These are phyloP conservation scores for Diachrysia chrysitis DNA, from an alignment of 2,888 invertebrate species.

Conservation along the genomic window DNA sequence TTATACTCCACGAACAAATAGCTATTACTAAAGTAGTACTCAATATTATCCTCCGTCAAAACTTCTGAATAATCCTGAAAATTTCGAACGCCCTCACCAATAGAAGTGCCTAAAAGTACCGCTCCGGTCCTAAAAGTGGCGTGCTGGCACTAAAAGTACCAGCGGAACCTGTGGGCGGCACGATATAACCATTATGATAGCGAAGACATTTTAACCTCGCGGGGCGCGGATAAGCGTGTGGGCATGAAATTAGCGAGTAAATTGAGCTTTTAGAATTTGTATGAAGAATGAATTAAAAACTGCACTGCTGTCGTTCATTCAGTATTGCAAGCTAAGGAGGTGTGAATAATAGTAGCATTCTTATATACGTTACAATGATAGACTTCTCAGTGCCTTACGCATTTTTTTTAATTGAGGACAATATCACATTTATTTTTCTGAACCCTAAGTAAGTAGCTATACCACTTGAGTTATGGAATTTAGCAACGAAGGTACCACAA, in stretches of 20 bases:
- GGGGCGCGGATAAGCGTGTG: constrained; percentile 62
- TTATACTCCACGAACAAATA: constrained; percentile 58
- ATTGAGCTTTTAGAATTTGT: background rate
- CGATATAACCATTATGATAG: constrained; percentile 82
- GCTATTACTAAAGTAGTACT: constrained; percentile 64
- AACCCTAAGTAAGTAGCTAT: too few species aligned
- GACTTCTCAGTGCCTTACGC: too few species aligned
- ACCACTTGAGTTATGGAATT: too few species aligned
- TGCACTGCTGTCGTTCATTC: background rate
- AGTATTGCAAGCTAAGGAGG: too few species aligned
- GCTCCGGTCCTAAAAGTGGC: constrained; percentile 52
- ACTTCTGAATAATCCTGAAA: constrained; percentile 49
- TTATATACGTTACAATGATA: too few species aligned
- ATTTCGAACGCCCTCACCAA: constrained; percentile 26
- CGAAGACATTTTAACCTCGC: constrained; percentile 72
- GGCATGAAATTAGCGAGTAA: constrained; percentile 63
- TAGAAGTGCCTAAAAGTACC: constrained; percentile 18
- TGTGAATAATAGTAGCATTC: too few species aligned
- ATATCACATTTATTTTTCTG: too few species aligned
- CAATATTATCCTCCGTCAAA: constrained; percentile 42
- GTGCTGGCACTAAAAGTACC: constrained; percentile 63
- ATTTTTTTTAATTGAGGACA: too few species aligned
- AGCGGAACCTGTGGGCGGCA: constrained; percentile 60
- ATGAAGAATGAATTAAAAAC: background rate
- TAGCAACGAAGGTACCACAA: too few species aligned